Conservation (phyloP, 37 sponge, comb jelly and placozoan species). For the Cliona cf. orientalis region DNA sequence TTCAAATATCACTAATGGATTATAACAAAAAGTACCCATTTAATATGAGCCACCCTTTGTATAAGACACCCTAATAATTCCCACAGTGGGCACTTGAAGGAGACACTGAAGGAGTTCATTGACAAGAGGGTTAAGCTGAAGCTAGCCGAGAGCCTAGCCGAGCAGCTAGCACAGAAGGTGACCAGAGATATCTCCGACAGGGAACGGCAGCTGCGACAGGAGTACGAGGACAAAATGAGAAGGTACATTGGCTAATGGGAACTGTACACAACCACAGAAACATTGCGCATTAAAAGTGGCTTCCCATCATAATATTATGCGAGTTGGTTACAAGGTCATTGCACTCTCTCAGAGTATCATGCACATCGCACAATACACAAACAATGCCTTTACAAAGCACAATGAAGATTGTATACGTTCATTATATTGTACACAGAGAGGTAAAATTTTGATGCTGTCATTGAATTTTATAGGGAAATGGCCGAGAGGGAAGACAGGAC, state of each 20-base stretch:
- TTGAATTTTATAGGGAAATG: conserved; percentile 23
- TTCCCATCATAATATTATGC: no score
- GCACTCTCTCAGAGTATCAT: no score
- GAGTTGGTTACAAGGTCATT: no score
- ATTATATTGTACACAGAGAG: no score
- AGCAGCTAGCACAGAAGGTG: conserved; percentile 35
- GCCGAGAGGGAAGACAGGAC: conserved; percentile 46
- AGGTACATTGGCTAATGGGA: conserved; percentile 21
- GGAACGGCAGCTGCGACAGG: conserved; percentile 39
- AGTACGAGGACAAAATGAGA: conserved; percentile 67
- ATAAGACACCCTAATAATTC: neutral
- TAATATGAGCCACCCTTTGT: no score
- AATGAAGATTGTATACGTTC: no score
- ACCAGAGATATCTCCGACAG: conserved; percentile 9
- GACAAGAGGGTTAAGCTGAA: conserved; percentile 47
- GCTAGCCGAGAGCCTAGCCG: conserved; percentile 44
- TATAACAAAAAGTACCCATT: neutral
- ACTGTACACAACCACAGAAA: no score
- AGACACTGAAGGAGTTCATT: conserved; percentile 38
- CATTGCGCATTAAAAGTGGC: no score
- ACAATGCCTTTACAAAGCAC: no score
- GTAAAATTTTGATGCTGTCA: neutral
- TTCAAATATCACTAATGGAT: neutral
- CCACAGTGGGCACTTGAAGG: conserved; percentile 28
- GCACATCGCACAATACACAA: no score